Evolutionary conservation across 2,797 vertebrate genomes (phyloP).

Genomic region (Perdix hodgsoniae): DNA sequence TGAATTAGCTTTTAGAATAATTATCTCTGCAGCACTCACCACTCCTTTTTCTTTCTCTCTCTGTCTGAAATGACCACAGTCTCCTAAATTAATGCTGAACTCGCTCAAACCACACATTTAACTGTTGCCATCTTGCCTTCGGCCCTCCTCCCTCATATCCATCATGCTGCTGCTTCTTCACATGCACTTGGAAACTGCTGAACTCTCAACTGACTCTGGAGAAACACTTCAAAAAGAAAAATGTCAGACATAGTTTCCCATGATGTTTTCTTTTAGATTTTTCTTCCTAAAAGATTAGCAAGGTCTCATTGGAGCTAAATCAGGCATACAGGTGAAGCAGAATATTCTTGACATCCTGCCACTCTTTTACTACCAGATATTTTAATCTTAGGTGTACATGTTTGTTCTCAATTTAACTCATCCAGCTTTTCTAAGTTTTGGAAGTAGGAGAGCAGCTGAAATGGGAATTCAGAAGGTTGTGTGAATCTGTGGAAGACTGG

Average conservation of each 20-base stretch:
- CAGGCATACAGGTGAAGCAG: background rate
- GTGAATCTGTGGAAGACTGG: background rate
- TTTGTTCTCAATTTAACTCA: background rate
- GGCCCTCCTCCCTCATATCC: background rate
- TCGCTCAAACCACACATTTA: constrained; percentile 51
- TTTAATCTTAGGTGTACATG: background rate
- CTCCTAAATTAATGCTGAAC: constrained; percentile 46
- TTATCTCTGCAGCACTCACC: background rate
- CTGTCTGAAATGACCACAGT: constrained; percentile 36
- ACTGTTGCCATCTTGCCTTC: background rate
- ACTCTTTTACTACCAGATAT: background rate
- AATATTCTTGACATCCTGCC: background rate
- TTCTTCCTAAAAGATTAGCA: background rate
- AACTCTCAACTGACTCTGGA: background rate
- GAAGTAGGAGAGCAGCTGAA: background rate
- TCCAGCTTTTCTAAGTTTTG: background rate
- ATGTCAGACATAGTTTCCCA: background rate
- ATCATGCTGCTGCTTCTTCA: background rate
- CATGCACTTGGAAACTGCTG: background rate
- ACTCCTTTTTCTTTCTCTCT: background rate
- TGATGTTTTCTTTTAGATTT: background rate
- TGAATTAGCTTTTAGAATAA: constrained; percentile 48
- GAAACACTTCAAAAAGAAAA: background rate
- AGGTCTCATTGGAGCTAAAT: background rate
- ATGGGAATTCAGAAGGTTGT: background rate